Base-by-base conservation (phyloP, 2,113 vertebrate genomes). In the Scopus umbretta region DNA sequence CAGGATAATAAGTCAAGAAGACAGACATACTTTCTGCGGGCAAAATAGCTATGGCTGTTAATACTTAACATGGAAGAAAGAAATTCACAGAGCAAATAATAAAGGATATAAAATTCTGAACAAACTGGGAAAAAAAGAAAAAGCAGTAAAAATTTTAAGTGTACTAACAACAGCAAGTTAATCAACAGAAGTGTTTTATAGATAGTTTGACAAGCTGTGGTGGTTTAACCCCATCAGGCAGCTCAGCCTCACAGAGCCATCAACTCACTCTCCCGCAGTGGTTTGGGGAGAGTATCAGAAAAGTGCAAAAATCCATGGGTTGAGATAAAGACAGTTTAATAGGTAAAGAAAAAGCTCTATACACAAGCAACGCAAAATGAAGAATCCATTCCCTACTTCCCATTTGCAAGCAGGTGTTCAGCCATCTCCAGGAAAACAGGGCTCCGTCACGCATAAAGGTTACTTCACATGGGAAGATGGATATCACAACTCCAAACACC, bases 391-490 rank as follows among this genome's bases (percentile, higher is more conserved):
- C 18, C 40, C 23, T 6, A 1, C 30, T 78, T 59, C 8, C 32
- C 15, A 25, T 43, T 1, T 6, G 5, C 5, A 32, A 12, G 13
- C 5, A 38, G 18, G 5, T 50, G 16, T n/a, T 47, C 62, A 75
- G 10, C 7, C 4, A 23, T 42, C 14, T 52, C 34, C 56, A 62
- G 26, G 13, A 76, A 56, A 67, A 36, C 20, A 17, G 52, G 19
- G 3, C 6, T 76, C 8, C 2, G 30, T 47, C 34, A 19, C 1
- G 0, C 0, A 0, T 34, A 34, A 52, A 5, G 6, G 3, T 30
- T 38, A 19, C 42, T 72, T 70, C 49, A 15, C 21, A 71, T 61
- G 21, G 10, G 7, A 83, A 80, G 36, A 58, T 4, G 1, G 6
- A 2, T 1, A 6, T 25, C 22, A 22, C 3, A 21, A 20, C 27